Conservation (phyloP, 2,797 vertebrate genomes). For the Antennarius maculatus region DNA sequence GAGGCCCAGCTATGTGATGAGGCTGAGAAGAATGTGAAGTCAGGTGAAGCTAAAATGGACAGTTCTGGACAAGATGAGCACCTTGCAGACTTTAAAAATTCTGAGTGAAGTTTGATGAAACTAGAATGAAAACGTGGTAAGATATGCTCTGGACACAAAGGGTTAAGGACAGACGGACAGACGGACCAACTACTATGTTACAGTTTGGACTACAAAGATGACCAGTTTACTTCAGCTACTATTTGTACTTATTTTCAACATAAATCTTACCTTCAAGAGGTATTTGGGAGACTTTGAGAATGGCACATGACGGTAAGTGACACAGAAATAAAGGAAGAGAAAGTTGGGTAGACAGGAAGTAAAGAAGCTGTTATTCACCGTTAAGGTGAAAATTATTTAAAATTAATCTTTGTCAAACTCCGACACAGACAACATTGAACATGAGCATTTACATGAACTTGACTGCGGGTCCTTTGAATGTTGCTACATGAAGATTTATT, state of each 20-base stretch:
- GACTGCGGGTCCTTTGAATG: neutral
- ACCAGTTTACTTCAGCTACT: conserved; percentile 22
- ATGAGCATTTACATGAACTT: conserved; percentile 1
- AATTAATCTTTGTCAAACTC: too few relatives aligned
- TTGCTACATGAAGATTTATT: conserved; percentile 8
- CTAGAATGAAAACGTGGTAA: neutral
- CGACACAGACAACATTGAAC: neutral
- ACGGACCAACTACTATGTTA: too few relatives aligned
- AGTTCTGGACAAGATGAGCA: too few relatives aligned
- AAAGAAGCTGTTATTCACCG: conserved; percentile 47
- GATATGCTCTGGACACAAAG: conserved; percentile 9
- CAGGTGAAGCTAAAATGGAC: too few relatives aligned
- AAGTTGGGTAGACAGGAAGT: conserved; percentile 60
- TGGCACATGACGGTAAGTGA: conserved; percentile 66
- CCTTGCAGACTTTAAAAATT: too few relatives aligned
- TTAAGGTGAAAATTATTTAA: conserved; percentile 12
- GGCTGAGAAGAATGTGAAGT: too few relatives aligned
- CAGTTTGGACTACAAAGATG: conserved; percentile 12
- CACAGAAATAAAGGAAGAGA: conserved; percentile 67
- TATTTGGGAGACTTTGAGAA: conserved; percentile 86
- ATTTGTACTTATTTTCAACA: conserved; percentile 4
- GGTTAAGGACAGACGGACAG: too few relatives aligned
- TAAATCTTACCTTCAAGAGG: conserved; percentile 85
- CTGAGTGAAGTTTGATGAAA: too few relatives aligned
- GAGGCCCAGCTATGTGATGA: too few relatives aligned